These are phyloP conservation scores for Microtus montanus DNA, from an alignment of 2,113 vertebrate genomes.

Conservation along the genomic window DNA sequence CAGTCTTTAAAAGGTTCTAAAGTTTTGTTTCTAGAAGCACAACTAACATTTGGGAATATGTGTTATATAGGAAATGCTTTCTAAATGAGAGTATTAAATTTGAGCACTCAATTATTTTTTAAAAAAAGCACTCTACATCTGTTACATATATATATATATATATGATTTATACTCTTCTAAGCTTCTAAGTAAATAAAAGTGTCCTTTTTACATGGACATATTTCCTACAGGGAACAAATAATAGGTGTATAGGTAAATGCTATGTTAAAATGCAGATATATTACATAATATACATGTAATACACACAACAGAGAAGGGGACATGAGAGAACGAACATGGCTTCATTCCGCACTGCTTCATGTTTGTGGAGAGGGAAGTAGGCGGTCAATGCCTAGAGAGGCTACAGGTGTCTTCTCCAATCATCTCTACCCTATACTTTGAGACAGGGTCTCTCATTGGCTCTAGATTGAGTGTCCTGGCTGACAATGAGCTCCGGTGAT, in stretches of 20 bases:
- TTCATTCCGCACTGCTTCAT: background rate
- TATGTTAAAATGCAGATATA: background rate
- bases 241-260: background rate
- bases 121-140: background rate
- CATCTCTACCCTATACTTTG: too few relatives aligned
- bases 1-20: background rate
- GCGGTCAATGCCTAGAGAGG: rapidly evolving
- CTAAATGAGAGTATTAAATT: background rate
- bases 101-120: background rate
- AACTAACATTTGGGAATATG: background rate
- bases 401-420: background rate
- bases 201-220: background rate
- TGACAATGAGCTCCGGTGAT: rapidly evolving
- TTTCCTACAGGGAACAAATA: background rate
- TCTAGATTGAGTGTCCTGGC: too few relatives aligned
- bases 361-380: background rate
- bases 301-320: too few relatives aligned
- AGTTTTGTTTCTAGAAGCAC: background rate
- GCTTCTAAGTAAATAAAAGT: background rate
- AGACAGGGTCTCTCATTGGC: background rate
- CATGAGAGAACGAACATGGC: background rate
- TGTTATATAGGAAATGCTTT: background rate
- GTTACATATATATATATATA: background rate
- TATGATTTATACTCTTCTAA: background rate
- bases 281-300: background rate